Evolutionary conservation across 2,888 invertebrate genomes (phyloP).

Genomic region (Pemphredon lugubris): DNA sequence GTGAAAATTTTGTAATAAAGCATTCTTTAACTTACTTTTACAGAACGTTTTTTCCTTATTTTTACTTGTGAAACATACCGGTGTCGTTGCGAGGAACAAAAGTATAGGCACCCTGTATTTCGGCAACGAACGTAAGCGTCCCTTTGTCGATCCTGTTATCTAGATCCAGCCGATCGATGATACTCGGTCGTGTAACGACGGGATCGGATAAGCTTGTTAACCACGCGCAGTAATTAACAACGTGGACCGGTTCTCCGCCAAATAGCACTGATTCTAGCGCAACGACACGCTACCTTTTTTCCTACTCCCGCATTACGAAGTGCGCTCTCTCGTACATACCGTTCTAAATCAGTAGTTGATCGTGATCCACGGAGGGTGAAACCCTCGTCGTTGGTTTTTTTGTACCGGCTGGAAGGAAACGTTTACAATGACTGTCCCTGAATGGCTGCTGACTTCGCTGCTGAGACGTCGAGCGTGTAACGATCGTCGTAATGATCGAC

Average conservation of each 20-base stretch:
- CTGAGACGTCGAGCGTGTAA: slow-evolving; percentile 46
- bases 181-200: not conserved
- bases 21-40: too few species aligned
- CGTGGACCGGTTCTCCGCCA: slow-evolving; percentile 2
- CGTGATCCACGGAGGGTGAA: slow-evolving; percentile 37
- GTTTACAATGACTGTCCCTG: slow-evolving; percentile 46
- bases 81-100: too few species aligned
- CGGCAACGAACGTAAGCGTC: too few species aligned
- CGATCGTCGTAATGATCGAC: slow-evolving; percentile 49
- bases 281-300: not conserved
- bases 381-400: slow-evolving; percentile 12
- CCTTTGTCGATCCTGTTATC: too few species aligned
- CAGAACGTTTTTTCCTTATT: too few species aligned
- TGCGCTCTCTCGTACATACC: slow-evolving; percentile 10
- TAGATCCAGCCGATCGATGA: not conserved
- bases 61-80: too few species aligned
- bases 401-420: slow-evolving; percentile 31
- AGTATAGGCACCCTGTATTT: too few species aligned
- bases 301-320: not conserved
- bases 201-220: not conserved
- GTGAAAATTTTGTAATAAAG: too few species aligned
- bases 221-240: slow-evolving; percentile 3
- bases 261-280: not conserved
- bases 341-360: slow-evolving; percentile 37
- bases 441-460: slow-evolving; percentile 44